These are phyloP conservation scores for Sphaerophoria taeniata DNA, from an alignment of 2,888 invertebrate genomes.

Conservation along the genomic window DNA sequence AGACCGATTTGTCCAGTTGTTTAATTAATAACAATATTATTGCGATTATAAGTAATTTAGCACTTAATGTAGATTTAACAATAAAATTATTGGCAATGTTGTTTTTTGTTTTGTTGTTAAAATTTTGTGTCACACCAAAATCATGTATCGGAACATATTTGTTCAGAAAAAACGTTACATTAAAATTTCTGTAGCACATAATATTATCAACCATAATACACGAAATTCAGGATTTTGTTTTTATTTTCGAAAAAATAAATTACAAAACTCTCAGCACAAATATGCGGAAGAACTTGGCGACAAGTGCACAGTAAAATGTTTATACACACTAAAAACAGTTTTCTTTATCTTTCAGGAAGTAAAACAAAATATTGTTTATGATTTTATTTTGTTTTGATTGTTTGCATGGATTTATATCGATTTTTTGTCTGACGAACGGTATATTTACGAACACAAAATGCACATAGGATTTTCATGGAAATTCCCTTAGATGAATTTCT, in stretches of 20 bases:
- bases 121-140: constrained; percentile 66
- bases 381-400: background rate
- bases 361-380: background rate
- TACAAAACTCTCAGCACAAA: background rate
- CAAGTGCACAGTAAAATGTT: background rate
- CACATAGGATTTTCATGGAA: constrained; percentile 40
- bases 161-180: constrained; percentile 45
- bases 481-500: constrained; percentile 22
- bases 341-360: background rate
- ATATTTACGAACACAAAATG: constrained; percentile 29
- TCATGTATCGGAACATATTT: constrained; percentile 66
- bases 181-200: constrained; percentile 58
- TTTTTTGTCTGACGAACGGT: constrained; percentile 36
- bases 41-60: constrained; percentile 54
- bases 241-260: background rate
- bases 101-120: background rate
- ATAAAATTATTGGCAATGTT: constrained; percentile 33
- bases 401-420: constrained; percentile 15
- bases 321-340: background rate
- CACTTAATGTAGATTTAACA: constrained; percentile 36
- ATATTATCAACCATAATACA: constrained; percentile 70
- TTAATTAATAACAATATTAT: constrained; percentile 61
- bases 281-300: constrained; percentile 45
- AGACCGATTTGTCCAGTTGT: constrained; percentile 61
- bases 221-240: background rate